Base-by-base conservation (phyloP, 2,113 vertebrate genomes). In the Microtus oregoni region DNA sequence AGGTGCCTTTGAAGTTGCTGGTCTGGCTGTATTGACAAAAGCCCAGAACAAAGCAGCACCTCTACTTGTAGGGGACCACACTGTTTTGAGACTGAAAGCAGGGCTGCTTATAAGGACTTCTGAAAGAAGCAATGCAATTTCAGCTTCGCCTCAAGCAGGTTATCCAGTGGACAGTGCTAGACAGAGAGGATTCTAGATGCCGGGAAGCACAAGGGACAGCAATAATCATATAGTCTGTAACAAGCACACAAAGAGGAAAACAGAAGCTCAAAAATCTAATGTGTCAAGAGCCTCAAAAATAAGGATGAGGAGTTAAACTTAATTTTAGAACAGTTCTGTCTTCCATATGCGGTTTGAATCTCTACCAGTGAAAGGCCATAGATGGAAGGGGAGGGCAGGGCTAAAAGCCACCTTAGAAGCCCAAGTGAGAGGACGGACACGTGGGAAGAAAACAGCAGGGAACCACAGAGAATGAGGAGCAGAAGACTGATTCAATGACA, bases 271-370 rank as follows among this genome's bases (percentile, higher is more conserved):
- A 7, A 77, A 83, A 67, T 20, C 38, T 1, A 35, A 3, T 76
- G 9, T 55, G 1, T 38, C 55, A 26, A 44, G 52, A 96, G 32
- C 32, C 78, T 93, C 76, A 63, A 26, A 85, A 88, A 58, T 52
- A 8, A 79, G 44, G 58, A 22, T 3, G 26, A 77, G 75, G 32
- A 88, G 50, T 72, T 67, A 28, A 6, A 72, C 7, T 91, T 79
- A n/a, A 91, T 72, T 95, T 47, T 75, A 76, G 26, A 90, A 61
- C 1, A 96, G 58, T 22, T 67, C 3, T 94, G 81, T 67, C 38
- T 83, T 87, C 28, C 19, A 22, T 28, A 38, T 65, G 61, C 35
- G 4, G 8, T 52, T 78, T 47, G 72, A 79, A 7, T 61, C 26
- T 26, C 4, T 8, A 63, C 58, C 24, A 61, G 24, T 52, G 44